Evolutionary conservation across 2,888 invertebrate genomes (phyloP), one percentile per base, ranked within the genome.

Genomic region (Nemotelus nigrinus): DNA sequence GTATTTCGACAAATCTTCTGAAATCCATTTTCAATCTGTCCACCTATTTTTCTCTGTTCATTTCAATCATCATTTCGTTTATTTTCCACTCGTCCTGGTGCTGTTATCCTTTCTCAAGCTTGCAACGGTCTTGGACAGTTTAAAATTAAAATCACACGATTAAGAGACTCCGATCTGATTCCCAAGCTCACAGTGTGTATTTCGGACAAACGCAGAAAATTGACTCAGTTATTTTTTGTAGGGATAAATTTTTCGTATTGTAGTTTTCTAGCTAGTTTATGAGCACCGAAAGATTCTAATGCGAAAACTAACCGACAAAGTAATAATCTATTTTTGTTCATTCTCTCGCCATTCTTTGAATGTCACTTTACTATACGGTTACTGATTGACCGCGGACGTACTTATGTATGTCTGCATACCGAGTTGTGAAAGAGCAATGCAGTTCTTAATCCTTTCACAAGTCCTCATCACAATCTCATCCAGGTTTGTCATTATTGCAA

Each of bases 371-470:
- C 25, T 25, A 25, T 25, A 25, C 25, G 25, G 25, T 1, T 25
- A 25, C 25, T 25, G 25, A 25, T 25, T 25, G 25, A 25, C 25
- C 25, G 25, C 25, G 25, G 25, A 25, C 25, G 25, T 25, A 25
- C 25, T 25, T 25, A 25, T 25, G 25, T 25, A 25, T 25, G 25
- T 0, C 0, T 25, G 25, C 25, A 1, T 25, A 25, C 25, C 55
- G 60, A 65, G 68, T 60, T 67, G 78, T 76, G 78, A 76, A 76
- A 68, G 75, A 76, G 70, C 60, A 60, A 50, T 76, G 67, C 75
- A 76, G 70, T 63, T 53, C 72, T 70, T 78, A 78, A 78, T 78
- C 78, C 78, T 78, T 78, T 76, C 50, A 67, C 58, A 76, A 78
- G 63, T 78, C 68, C 75, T 68, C 64, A 57, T 47, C 50, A 44